Conservation (phyloP, 2,797 vertebrate species). For the Australoheros facetus region DNA sequence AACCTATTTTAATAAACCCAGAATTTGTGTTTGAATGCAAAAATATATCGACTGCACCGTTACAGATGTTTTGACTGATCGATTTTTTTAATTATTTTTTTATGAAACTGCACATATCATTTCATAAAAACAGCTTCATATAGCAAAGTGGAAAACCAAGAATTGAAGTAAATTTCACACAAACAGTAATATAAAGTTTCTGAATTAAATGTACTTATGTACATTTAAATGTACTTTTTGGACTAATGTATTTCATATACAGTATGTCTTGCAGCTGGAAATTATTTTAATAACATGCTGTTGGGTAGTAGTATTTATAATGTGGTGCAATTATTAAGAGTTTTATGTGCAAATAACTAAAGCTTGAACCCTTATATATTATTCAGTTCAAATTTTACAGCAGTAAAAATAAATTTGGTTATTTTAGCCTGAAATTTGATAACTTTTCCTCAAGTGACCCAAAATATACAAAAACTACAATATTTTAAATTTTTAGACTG, state of each 20-base stretch:
- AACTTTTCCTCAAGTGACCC: not conserved
- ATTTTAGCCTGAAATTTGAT: too few relatives aligned
- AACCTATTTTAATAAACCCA: slow-evolving; percentile 47
- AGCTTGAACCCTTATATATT: not conserved
- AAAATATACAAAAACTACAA: not conserved
- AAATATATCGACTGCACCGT: not conserved
- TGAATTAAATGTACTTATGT: not conserved
- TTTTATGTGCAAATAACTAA: not conserved
- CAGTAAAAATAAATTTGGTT: too few relatives aligned
- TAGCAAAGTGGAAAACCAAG: not conserved
- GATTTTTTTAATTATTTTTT: not conserved
- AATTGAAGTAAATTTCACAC: not conserved
- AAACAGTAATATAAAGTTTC: not conserved
- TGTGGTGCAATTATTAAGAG: too few relatives aligned
- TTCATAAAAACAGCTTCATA: too few relatives aligned
- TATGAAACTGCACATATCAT: not conserved
- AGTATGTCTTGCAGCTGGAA: not conserved
- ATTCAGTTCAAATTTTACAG: not conserved
- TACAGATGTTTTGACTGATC: not conserved
- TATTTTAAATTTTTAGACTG: not conserved
- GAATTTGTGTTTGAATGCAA: not conserved
- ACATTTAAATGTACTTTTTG: too few relatives aligned
- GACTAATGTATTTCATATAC: not conserved
- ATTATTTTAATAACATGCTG: not conserved
- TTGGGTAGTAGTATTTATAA: not conserved